Evolutionary conservation across 2,888 invertebrate genomes (phyloP).

Genomic region (Eretmocerus hayati): DNA sequence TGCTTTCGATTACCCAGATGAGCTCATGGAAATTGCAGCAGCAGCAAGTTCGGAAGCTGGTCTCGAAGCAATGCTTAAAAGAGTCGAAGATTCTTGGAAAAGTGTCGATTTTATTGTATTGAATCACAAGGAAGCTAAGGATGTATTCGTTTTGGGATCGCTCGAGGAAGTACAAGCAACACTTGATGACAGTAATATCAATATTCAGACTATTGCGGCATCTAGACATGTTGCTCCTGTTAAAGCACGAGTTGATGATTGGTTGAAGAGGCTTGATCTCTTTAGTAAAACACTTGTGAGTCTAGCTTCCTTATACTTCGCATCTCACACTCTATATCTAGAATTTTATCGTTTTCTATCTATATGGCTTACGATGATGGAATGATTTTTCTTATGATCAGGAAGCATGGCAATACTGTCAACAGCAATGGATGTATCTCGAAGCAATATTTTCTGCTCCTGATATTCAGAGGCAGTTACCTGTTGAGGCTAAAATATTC

Average conservation of each 20-base stretch:
- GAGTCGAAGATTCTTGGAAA: conserved; percentile 81
- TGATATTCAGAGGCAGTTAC: conserved; percentile 88
- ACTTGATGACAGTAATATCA: conserved; percentile 80
- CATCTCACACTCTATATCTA: no score
- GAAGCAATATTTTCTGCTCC: conserved; percentile 93
- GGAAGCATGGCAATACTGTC: conserved; percentile 87
- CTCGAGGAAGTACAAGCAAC: conserved; percentile 77
- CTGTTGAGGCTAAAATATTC: conserved; percentile 83
- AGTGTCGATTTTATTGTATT: conserved; percentile 69
- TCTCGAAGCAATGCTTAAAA: conserved; percentile 71
- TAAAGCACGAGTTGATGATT: conserved; percentile 73
- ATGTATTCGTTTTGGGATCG: conserved; percentile 76
- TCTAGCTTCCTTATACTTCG: background rate
- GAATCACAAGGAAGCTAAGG: conserved; percentile 73
- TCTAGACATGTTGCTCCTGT: conserved; percentile 83
- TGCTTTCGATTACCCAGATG: conserved; percentile 67
- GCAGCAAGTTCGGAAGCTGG: conserved; percentile 85
- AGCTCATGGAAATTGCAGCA: conserved; percentile 76
- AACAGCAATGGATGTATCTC: conserved; percentile 89
- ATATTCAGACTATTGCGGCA: conserved; percentile 78
- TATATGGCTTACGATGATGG: no score
- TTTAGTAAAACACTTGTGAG: conserved; percentile 74
- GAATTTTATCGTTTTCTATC: no score
- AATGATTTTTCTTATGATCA: conserved; percentile 36
- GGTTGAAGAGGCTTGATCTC: conserved; percentile 69